A percentile compares a stretch with the other conserved stretches of the same genome.
Evolutionary conservation across 2,113 vertebrate genomes (phyloP).

Genomic region (Platanista minor): DNA sequence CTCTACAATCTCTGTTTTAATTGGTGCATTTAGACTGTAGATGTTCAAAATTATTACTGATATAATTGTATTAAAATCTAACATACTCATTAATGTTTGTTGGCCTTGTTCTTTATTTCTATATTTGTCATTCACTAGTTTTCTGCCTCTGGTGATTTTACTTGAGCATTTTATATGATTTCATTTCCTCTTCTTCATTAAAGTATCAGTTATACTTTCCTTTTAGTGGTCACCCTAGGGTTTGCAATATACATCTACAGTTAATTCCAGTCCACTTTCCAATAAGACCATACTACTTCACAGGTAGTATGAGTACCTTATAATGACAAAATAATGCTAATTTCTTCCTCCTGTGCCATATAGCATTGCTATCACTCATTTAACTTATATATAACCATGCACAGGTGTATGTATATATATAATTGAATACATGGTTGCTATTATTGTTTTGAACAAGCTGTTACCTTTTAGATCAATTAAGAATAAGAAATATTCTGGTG

Average conservation of each 20-base stretch:
- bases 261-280: neutral
- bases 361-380: neutral
- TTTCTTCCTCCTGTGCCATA: neutral
- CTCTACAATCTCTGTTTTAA: neutral
- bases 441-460: neutral
- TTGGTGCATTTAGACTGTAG: neutral
- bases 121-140: neutral
- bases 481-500: neutral
- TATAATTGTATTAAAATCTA: neutral
- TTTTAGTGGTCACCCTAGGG: neutral
- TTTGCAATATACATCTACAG: neutral
- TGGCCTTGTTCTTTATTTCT: neutral
- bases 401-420: neutral
- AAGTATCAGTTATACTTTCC: neutral
- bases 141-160: neutral
- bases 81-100: neutral
- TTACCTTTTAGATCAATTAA: neutral
- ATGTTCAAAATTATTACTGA: neutral
- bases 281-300: neutral
- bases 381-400: neutral
- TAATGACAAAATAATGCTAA: neutral
- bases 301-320: neutral
- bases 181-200: neutral
- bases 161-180: neutral
- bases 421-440: neutral